Base-by-base conservation (phyloP, 2,113 vertebrate species). In the Phyllostomus hastatus region DNA sequence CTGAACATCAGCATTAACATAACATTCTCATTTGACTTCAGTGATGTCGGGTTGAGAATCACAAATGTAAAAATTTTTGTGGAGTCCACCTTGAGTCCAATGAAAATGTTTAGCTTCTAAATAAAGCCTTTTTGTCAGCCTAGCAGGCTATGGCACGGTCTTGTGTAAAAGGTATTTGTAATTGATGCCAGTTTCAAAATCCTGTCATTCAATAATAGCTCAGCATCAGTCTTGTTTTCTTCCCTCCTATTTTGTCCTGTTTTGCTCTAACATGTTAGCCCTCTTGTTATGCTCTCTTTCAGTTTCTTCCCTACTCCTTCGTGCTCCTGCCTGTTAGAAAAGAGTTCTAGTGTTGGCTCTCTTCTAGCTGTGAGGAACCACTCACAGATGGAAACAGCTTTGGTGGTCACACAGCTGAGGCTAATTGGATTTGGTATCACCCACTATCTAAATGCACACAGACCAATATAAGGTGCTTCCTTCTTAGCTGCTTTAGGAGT, bases 181-280 rank as follows among this genome's bases (percentile, higher is more conserved):
- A 95, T 28, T 69, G 93, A 83, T 33, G 19, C 67, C 31, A 4
- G 82, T 72, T 84, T 78, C 7, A 6, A 97, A 97, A 97, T 94
- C 91, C 92, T 24, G 67, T 83, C 75, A 82, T 85, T 95, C 83
- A 66, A 72, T 91, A 75, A 84, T 91, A 46, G 75, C 69, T 96
- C 95, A 87, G 85, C 93, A 43, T 22, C 75, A n/a, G 91, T 76
- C 64, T 87, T 50, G n/a, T 50, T 75, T 64, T 88, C 95, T 43
- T 80, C 57, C 66, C 19, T 80, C 57, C 41, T 43, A 50, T 87
- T 89, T 91, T 93, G 54, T 64, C 87, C 48, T 64, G 59, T 52
- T 96, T 79, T 78, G 15, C 83, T 87, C 93, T 85, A 80, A 88
- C 43, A 59, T 50, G 35, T 93, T 26, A 38, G 72, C 24, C 61